phyloP scores from a whole-genome alignment of 1,140 invertebrate genomes.

The Mya arenaria region DNA sequence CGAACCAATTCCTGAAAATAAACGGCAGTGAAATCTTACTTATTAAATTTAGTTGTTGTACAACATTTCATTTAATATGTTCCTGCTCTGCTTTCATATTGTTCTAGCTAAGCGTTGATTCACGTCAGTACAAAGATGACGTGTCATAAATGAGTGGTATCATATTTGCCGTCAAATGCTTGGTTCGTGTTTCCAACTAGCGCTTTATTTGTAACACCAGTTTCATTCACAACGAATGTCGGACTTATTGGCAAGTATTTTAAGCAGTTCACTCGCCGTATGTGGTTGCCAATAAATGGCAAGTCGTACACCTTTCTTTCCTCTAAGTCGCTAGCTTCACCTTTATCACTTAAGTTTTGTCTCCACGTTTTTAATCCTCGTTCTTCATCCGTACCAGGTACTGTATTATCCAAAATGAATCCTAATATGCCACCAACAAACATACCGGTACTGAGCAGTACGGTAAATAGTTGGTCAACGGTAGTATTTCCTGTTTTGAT shows the following conservation, averaged over 20 bases:
- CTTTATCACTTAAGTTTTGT: neutral
- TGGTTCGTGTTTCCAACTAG: no score
- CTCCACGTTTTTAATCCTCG: slow-evolving; percentile 60
- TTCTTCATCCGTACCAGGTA: slow-evolving; percentile 70
- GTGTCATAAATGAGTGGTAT: no score
- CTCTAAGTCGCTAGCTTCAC: neutral
- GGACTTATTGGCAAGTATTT: neutral
- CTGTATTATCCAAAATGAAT: slow-evolving; percentile 76
- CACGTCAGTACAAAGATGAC: no score
- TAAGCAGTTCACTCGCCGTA: neutral
- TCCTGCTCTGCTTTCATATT: no score
- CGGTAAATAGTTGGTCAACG: slow-evolving; percentile 70
- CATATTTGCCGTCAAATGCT: no score
- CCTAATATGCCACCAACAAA: slow-evolving; percentile 75
- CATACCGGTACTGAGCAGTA: slow-evolving; percentile 74
- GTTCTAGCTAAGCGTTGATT: no score
- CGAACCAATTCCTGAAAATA: no score
- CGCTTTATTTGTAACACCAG: no score
- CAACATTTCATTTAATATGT: no score
- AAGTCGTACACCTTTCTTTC: neutral
- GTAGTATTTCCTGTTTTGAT: slow-evolving; percentile 83
- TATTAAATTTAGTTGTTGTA: no score
- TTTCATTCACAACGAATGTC: no score
- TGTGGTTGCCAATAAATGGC: neutral
- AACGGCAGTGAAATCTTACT: no score